Evolutionary conservation across 1,140 invertebrate species (phyloP), one percentile per base, ranked within the genome.

Genomic region (Drosophila sproati): DNA sequence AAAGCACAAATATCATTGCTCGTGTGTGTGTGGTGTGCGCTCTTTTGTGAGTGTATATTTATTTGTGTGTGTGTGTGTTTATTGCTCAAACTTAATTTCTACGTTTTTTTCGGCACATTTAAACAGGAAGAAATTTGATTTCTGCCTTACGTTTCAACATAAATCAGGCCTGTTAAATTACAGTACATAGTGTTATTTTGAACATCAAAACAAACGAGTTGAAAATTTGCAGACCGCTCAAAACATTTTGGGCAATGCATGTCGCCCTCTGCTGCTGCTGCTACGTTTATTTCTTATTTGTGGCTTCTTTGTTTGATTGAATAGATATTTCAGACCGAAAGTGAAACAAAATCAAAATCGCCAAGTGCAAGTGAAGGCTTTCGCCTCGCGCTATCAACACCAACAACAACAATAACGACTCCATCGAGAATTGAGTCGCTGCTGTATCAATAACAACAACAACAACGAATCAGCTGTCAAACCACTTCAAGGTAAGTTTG

Each of bases 401-500:
- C 51, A 68, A 43, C 59, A 48, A 39, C 59, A 45, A 41, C 39
- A 6, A 20, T 1, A 20, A 20, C 20, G 20, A 20, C 20, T 20
- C 20, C 10, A 50, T 10, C 57, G 45, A 81, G 79, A 77, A 74
- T 51, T 54, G 55, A 74, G 59, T 62, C 37, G 39, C 59, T 56
- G 20, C 20, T 20, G 20, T 20, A 20, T 20, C 20, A 20, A 20
- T 20, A 20, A 59, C 47, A 50, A 43, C 63, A 71, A 48, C 74
- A 78, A 81, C 64, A 82, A 69, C 68, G 48, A 62, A 70, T 70
- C 72, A 74, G 66, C 72, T 70, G 72, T 70, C 57, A 74, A 54
- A 66, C 67, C 66, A 67, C 79, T 82, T 82, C 85, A 88, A 88
- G 85, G 85, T 88, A 69, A 88, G 83, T 89, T 69, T 85, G 71